Evolutionary conservation across 2,113 vertebrate genomes (phyloP).

Genomic region (Bucco capensis): DNA sequence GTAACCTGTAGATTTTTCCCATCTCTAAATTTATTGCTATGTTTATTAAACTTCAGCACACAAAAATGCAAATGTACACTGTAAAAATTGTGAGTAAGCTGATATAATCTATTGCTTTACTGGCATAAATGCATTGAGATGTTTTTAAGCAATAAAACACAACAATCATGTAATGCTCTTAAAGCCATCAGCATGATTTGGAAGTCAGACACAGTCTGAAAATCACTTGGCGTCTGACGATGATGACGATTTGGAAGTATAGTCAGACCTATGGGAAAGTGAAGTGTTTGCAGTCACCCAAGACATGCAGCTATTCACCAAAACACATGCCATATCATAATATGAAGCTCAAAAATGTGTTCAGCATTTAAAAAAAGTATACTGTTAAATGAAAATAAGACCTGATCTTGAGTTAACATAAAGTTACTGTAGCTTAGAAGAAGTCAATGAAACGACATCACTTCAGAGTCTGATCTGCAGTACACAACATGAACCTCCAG

Average conservation of each 20-base stretch:
- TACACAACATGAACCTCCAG: not conserved
- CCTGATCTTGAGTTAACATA: not conserved
- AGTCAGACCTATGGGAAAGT: not conserved
- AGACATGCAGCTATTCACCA: not conserved
- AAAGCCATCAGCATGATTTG: not conserved
- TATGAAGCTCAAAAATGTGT: not conserved
- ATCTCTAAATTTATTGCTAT: not conserved
- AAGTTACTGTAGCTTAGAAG: not conserved
- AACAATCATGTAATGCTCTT: not conserved
- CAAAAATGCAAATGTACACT: not conserved
- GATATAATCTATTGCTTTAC: not conserved
- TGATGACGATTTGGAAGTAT: not conserved
- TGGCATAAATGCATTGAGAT: not conserved
- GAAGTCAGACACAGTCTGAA: too few relatives aligned
- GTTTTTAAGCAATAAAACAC: not conserved
- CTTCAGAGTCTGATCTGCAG: not conserved
- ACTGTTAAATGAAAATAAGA: not conserved
- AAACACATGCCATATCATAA: not conserved
- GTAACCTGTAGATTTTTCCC: not conserved
- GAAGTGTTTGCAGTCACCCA: not conserved
- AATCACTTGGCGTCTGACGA: too few relatives aligned
- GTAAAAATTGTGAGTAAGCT: not conserved
- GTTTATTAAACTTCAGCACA: not conserved
- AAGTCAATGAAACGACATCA: not conserved
- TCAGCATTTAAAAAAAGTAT: not conserved